These are phyloP conservation scores for Bombus sylvicola DNA, from an alignment of 1,140 invertebrate genomes.

Conservation along the genomic window DNA sequence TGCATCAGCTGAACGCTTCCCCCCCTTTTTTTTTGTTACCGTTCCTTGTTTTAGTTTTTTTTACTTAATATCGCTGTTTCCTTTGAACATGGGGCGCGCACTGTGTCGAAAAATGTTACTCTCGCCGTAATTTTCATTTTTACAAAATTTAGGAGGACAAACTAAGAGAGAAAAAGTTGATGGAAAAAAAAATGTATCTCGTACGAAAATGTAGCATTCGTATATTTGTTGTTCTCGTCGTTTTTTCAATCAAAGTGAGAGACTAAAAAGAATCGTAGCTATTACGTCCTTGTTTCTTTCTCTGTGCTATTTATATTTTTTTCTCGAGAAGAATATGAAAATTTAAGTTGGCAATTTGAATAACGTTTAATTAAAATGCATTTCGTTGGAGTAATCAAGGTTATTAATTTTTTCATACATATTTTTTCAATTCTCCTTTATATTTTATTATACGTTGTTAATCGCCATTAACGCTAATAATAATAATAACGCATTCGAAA, in stretches of 20 bases:
- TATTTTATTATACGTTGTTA: neutral
- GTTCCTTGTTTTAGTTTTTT: neutral
- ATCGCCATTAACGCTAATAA: neutral
- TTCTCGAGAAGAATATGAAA: neutral
- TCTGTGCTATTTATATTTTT: neutral
- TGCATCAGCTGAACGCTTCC: neutral
- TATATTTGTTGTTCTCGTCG: neutral
- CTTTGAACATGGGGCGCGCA: neutral
- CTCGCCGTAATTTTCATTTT: neutral
- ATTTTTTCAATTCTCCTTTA: neutral
- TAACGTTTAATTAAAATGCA: neutral
- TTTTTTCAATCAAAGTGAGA: neutral
- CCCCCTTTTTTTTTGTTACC: rapidly evolving
- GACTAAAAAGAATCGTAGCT: neutral
- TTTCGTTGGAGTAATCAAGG: neutral
- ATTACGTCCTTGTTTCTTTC: neutral
- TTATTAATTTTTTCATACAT: neutral
- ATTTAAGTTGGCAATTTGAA: neutral
- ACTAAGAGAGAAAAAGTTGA: no score
- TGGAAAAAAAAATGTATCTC: neutral
- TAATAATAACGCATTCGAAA: neutral
- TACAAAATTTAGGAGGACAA: neutral
- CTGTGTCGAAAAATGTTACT: neutral
- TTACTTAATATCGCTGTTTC: neutral
- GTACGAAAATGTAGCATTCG: neutral